Evolutionary conservation across 2,888 invertebrate genomes (phyloP).

Genomic region (Antheraea assamensis): DNA sequence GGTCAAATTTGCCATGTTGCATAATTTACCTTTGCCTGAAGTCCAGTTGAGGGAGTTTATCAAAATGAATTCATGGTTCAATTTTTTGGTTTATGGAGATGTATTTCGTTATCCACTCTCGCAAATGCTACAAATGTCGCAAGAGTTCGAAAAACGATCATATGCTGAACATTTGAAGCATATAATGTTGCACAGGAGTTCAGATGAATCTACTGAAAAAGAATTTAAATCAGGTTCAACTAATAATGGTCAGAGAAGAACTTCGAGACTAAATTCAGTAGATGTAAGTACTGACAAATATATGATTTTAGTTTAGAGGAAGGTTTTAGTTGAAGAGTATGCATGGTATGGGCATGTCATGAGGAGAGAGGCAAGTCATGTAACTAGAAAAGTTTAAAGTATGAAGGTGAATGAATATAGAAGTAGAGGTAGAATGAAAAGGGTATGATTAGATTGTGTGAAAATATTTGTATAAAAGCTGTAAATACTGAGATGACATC

Average conservation of each 20-base stretch:
- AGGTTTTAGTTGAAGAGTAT: background rate
- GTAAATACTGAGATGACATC: too few relatives aligned
- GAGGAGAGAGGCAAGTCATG: too few relatives aligned
- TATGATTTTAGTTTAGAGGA: background rate
- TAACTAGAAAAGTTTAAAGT: too few relatives aligned
- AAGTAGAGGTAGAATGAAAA: too few relatives aligned
- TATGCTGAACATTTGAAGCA: slow-evolving; percentile 84
- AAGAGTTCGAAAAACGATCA: slow-evolving; percentile 80
- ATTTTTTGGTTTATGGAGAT: slow-evolving; percentile 86
- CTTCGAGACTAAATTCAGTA: slow-evolving; percentile 63
- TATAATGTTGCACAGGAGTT: slow-evolving; percentile 67
- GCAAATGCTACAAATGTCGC: slow-evolving; percentile 81
- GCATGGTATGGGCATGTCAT: too few relatives aligned
- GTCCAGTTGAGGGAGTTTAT: slow-evolving; percentile 83
- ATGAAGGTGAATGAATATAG: too few relatives aligned
- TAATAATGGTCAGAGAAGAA: slow-evolving; percentile 65
- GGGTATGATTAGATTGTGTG: too few relatives aligned
- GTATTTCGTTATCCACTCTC: slow-evolving; percentile 86
- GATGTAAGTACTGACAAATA: slow-evolving; percentile 55
- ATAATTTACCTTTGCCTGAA: slow-evolving; percentile 82
- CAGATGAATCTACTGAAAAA: slow-evolving; percentile 67
- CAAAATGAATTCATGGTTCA: slow-evolving; percentile 85
- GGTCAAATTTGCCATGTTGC: slow-evolving; percentile 82
- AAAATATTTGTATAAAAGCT: too few relatives aligned
- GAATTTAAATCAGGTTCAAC: slow-evolving; percentile 58